These are phyloP conservation scores for Siderastrea radians DNA, from an alignment of 92 coral and sea anemone species.

Conservation along the genomic window DNA sequence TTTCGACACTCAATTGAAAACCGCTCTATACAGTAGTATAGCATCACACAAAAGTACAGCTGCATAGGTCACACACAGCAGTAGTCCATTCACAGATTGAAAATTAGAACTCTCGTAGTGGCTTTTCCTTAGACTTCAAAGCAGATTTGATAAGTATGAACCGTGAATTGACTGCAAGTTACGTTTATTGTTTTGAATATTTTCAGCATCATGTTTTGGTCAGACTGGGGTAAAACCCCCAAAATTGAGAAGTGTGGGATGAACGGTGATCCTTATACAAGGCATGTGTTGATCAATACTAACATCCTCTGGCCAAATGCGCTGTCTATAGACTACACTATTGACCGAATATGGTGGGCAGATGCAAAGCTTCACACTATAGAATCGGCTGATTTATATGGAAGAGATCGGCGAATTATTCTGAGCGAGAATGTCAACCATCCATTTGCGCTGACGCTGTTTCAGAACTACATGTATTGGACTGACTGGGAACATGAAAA, in stretches of 20 bases:
- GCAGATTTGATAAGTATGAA: no score
- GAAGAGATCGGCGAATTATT: conserved; percentile 72
- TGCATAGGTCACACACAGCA: no score
- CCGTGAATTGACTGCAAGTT: neutral
- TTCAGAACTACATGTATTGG: conserved; percentile 91
- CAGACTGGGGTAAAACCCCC: conserved; percentile 85
- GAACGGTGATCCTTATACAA: conserved; percentile 83
- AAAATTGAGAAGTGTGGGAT: conserved; percentile 93
- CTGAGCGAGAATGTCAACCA: conserved; percentile 67
- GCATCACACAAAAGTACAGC: no score
- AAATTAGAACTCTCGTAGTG: no score
- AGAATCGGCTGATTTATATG: conserved; percentile 87
- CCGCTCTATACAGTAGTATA: no score
- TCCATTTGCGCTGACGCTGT: conserved; percentile 89
- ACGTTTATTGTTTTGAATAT: neutral
- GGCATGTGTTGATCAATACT: conserved; percentile 69
- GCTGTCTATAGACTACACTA: conserved; percentile 85
- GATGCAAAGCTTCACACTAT: conserved; percentile 92
- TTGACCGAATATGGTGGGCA: conserved; percentile 89
- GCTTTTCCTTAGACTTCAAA: no score
- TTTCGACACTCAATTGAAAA: no score
- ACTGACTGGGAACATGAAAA: conserved; percentile 73
- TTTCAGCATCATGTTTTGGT: conserved; percentile 90
- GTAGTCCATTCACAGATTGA: no score
- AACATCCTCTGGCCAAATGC: conserved; percentile 91